Base-by-base conservation (phyloP, 2,797 vertebrate species). In the Notolepis coatsorum region DNA sequence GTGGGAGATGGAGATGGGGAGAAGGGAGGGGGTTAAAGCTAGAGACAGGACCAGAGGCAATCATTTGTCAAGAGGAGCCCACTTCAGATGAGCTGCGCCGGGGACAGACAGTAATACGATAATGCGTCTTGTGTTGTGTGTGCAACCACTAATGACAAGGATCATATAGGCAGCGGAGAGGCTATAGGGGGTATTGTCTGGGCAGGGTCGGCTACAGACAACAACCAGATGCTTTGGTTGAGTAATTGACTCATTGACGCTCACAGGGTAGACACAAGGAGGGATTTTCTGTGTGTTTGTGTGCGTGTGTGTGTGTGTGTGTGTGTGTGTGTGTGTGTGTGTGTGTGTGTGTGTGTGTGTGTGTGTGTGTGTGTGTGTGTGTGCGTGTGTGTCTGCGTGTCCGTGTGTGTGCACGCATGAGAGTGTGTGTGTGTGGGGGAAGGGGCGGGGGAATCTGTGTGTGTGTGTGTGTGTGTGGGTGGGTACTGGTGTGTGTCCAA, bases 151-250 rank as follows among this genome's bases (percentile, higher is more conserved):
- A 84, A 85, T 78, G 84, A 81, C 42, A 50, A 33, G 71, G 69
- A 79, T 84, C 82, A 80, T 80, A 81, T 55, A 67, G 66, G 73
- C 68, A 42, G 48, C 71, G 72, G 71, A 80, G 77, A 72, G 71
- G 54, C 30, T 39, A 24, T 27, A 45, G 27, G 47, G 45, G 50
- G 13, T 24, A 50, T 27, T 7, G 55, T 57, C 27, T 10, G 4
- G 42, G 53, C 71, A 37, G 13, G 4, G 13, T 43, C 55, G 55
- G 72, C 80, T 78, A 74, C 77, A 89, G 81, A 88, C 77, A 75
- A 68, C 75, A 74, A 76, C 65, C 88, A 87, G 81, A 84, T 85
- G 73, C 77, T 84, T 65, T 47, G 62, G 79, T 66, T 88, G 86
- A 84, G 72, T 76, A 80, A 76, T 80, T 80, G 84, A 86, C 75